Evolutionary conservation across 1,140 invertebrate species (phyloP), one percentile per base, ranked within the genome.

Genomic region (Ctenoplectra terminalis): DNA sequence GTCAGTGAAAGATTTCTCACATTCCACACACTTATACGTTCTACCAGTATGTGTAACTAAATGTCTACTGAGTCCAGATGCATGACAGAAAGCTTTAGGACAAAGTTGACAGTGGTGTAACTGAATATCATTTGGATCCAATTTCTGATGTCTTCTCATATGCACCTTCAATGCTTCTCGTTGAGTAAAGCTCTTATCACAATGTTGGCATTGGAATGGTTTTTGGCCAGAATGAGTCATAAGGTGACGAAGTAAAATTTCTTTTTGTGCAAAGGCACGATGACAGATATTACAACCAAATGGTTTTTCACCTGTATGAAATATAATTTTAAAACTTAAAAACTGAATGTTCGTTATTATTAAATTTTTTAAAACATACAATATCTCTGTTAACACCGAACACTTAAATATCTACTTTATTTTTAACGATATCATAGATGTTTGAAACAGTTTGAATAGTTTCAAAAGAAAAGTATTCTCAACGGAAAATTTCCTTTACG

Each of bases 211-310:
- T 87, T 96, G 95, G 92, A 96, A 97, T 0, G 97, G 98, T 89
- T 97, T 97, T 83, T 96, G 95, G 75, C 98, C 97, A 1, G 96
- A 97, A 89, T 99, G 98, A n/a, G 96, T 97, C 91, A 97, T 96
- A 84, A 97, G 95, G 92, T 99, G 98, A 0, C 97, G 95, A 43
- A 96, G 94, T 23, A 98, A 94, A 83, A 98, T 97, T 90, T 97
- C 97, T 70, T 96, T 96, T 90, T 97, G 96, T 2, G 97, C 95
- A 90, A 98, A 98, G 43, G 95, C 94, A 34, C 96, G 95, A 13
- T 94, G 94, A 91, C 97, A 98, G 46, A 95, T 94, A 11, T 95
- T 94, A 90, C 97, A 98, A 54, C 95, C 94, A 89, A 96, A 97
- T 6, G 97, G 97, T 88, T 97, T 96, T 87, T 97, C 96, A 8